Evolutionary conservation across 2,113 vertebrate species (phyloP), one percentile per base, ranked within the genome.

Genomic region (Paratilapia polleni): DNA sequence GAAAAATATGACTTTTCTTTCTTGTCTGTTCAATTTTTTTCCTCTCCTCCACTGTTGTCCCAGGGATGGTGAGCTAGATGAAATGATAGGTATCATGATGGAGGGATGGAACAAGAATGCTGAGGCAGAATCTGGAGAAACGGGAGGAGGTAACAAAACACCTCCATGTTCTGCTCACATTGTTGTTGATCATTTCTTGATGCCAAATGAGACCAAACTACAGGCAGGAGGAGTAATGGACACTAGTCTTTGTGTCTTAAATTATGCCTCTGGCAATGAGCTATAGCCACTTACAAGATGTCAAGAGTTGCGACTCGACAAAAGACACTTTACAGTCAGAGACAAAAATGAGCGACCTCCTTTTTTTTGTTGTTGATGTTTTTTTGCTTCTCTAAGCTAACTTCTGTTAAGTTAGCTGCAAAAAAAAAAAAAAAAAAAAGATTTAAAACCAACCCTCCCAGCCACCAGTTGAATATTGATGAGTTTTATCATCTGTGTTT

Each of bases 401-500:
- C 87, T 77, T 92, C 81, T 90, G 84, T 88, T 89, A 70, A 78
- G 77, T 95, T 92, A 90, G 92, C 92, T 90, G 80, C 89, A 93
- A 92, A 94, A 68, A 70, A n/a, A n/a, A n/a, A n/a, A n/a, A n/a
- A n/a, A n/a, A n/a, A n/a, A n/a, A n/a, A n/a, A 94, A 93, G 56
- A 89, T 87, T 91, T 56, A n/a, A 86, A 83, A 85, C 94, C 90
- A 94, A 94, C 91, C 89, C 91, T 91, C 93, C 90, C 91, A 89
- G 88, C 90, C 89, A 91, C 92, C 78, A 78, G 80, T 90, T 94
- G 90, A 90, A 96, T 97, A 97, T 97, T 95, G 97, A 98, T 98
- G 97, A 98, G 97, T 98, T 98, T 97, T 97, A 98, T 98, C 97
- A 98, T 98, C 97, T 97, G 92, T 95, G 96, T 96, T 96, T 96